Evolutionary conservation across 2,113 vertebrate species (phyloP).

Genomic region (Vidua macroura): DNA sequence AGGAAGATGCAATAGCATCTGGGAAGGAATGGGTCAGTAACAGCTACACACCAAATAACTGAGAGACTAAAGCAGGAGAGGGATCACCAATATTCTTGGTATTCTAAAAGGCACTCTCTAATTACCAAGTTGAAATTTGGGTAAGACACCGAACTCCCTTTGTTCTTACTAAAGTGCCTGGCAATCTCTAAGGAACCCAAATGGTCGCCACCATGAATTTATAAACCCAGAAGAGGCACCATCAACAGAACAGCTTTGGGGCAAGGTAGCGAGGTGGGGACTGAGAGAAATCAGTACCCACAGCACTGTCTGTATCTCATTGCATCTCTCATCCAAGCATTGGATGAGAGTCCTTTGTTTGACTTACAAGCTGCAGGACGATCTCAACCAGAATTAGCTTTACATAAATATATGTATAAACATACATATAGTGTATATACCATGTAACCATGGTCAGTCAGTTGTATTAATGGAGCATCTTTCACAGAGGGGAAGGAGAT

Average conservation of each 20-base stretch:
- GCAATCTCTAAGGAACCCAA: background rate
- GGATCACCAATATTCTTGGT: background rate
- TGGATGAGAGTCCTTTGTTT: background rate
- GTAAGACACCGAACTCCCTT: background rate
- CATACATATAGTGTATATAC: background rate
- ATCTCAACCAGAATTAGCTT: background rate
- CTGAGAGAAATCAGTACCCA: background rate
- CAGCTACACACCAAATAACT: background rate
- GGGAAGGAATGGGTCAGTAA: background rate
- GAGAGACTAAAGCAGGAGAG: background rate
- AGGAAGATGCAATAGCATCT: background rate
- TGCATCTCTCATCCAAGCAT: background rate
- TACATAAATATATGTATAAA: background rate
- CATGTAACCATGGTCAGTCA: background rate
- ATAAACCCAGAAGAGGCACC: background rate
- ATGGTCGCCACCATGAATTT: background rate
- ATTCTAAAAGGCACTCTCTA: background rate
- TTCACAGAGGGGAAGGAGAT: background rate
- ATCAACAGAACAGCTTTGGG: background rate
- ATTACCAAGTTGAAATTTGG: background rate
- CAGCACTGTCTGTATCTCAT: background rate
- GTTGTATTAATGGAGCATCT: background rate
- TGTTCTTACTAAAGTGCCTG: background rate
- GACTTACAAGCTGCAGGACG: background rate
- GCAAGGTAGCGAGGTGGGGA: rapidly evolving